Evolutionary conservation across 2,797 vertebrate genomes (phyloP), one percentile per base, ranked within the genome.

Genomic region (Chaetophractus vellerosus): DNA sequence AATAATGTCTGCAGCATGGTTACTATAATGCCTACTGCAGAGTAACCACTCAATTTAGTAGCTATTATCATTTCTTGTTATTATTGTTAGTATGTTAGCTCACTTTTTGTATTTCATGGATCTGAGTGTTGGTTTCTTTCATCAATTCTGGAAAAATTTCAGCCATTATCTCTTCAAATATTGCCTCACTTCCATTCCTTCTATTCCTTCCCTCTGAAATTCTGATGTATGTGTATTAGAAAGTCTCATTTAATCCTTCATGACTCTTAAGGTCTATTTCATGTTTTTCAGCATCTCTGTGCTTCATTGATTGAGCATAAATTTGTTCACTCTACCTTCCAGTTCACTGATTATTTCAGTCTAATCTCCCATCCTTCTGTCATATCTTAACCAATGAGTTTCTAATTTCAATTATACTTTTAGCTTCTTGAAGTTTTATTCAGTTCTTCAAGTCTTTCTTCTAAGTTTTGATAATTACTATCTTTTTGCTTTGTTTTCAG

Each of bases 391-490:
- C 38, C 69, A 89, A 38, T 71, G 66, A 6, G 6, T 88, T 83
- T 92, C 61, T 83, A 31, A 48, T 69, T 87, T 96, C 57, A 83
- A 66, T 84, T 50, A 69, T 57, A 93, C 45, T 69, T 94, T 61
- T 36, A 78, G 88, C 91, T 86, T 93, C 81, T 94, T 59, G 8
- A 87, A 15, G 15, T 94, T 85, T 89, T 85, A 79, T 87, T 95
- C 88, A 76, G 23, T 85, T 91, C 8, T 41, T 28, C 26, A 63
- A 69, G 45, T 81, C 28, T 85, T 81, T 52, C 61, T 91, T 41
- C 0, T n/a, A 48, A 71, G 24, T 86, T 91, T 92, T 75, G 19
- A 48, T 38, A 81, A 78, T 38, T 79, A 45, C 59, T 38, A 33
- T 31, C 86, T 85, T 33, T 66, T 85, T 82, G 75, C 57, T 61